Evolutionary conservation across 2,113 vertebrate species (phyloP).

Genomic region (Mystacornis crossleyi): DNA sequence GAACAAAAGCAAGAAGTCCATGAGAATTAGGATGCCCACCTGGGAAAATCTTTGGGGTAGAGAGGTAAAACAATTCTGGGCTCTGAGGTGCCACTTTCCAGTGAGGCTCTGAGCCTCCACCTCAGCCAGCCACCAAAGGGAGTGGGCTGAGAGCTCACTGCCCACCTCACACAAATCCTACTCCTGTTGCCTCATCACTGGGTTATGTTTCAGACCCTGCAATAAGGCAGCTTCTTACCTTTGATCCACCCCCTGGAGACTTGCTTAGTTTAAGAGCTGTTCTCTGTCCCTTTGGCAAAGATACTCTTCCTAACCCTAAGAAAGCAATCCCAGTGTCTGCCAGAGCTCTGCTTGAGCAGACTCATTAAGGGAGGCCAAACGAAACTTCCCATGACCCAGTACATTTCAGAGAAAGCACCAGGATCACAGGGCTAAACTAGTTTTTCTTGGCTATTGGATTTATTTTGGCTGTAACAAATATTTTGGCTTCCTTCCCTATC

Average conservation of each 20-base stretch:
- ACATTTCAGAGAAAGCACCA: slow-evolving; percentile 49
- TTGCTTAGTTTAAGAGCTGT: not conserved
- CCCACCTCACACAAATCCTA: not conserved
- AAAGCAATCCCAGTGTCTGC: not conserved
- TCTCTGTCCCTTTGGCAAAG: not conserved
- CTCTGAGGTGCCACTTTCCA: not conserved
- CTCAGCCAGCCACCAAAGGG: not conserved
- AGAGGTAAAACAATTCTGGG: not conserved
- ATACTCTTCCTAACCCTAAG: not conserved
- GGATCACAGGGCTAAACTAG: slow-evolving; percentile 19
- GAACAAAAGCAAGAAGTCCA: not conserved
- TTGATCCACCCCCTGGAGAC: not conserved
- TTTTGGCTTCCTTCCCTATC: slow-evolving; percentile 60
- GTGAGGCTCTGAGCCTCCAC: not conserved
- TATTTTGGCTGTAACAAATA: slow-evolving; percentile 62
- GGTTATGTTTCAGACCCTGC: not conserved
- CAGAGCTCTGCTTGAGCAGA: not conserved
- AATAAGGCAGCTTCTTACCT: not conserved
- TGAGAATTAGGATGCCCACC: not conserved
- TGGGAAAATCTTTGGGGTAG: not conserved
- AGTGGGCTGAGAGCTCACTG: not conserved
- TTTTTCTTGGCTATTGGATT: slow-evolving; percentile 61
- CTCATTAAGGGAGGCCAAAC: slow-evolving; percentile 1
- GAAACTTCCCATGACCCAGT: slow-evolving; percentile 52
- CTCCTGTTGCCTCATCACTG: not conserved